Evolutionary conservation across 2,113 vertebrate species (phyloP), one percentile per base, ranked within the genome.

Genomic region (Elephas maximus): DNA sequence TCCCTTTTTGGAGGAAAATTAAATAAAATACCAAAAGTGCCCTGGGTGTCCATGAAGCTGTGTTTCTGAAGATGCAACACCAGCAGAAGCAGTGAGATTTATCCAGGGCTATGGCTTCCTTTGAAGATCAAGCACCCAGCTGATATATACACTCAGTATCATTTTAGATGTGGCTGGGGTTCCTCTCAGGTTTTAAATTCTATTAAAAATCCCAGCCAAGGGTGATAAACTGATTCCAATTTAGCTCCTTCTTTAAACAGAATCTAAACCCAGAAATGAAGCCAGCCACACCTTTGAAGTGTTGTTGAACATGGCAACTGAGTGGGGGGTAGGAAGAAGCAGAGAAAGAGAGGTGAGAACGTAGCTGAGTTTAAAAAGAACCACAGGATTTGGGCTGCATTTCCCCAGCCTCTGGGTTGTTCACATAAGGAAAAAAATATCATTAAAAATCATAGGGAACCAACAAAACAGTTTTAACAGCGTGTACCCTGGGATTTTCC

Each of bases 221-320:
- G 71, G 86, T 97, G 93, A 97, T 93, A 97, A 96, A 94, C 87
- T 94, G 87, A 89, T 96, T 95, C 82, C 63, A 95, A 96, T 98
- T 98, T 97, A 96, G 76, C 76, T 98, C 84, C 83, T 94, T 96
- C 95, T 98, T 98, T 96, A 96, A 96, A 96, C 86, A 94, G 93
- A 96, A 95, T 94, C 69, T 79, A 88, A 96, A 88, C 86, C 85
- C 45, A 93, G 93, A 97, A 97, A 93, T 69, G 95, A 97, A 97
- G 76, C 94, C 91, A 97, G 77, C 71, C 95, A 98, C 94, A 96
- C 78, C 85, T 97, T 96, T 98, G 96, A 97, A 97, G 95, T 97
- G 95, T 90, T 95, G 93, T 96, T 97, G 96, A 97, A 97, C 96
- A 93, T 94, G 91, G 83, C 76, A 97, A 90, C 88, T 87, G 71